Conservation (phyloP, 2,113 vertebrate genomes). For the Bambusicola thoracicus region DNA sequence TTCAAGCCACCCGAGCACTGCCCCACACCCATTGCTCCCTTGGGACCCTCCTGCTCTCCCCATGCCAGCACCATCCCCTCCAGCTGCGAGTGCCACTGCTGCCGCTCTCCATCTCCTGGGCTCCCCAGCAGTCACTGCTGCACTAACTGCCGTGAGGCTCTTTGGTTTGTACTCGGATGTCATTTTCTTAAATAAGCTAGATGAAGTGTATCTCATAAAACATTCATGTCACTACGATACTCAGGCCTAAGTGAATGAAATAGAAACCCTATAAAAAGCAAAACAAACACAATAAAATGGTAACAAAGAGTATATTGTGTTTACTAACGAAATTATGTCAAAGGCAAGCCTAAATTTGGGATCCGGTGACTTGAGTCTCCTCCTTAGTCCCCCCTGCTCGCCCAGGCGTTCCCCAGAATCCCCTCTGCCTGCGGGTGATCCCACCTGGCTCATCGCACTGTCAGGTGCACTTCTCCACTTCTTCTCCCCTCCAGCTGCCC, state of each 20-base stretch:
- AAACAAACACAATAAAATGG: constrained; percentile 34
- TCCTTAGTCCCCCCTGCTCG: not conserved
- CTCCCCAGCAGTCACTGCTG: not conserved
- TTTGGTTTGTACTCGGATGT: not conserved
- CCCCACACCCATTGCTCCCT: fast-evolving
- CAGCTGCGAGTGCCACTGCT: not conserved
- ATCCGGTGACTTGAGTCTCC: not conserved
- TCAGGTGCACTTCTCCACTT: not conserved
- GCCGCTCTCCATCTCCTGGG: not conserved
- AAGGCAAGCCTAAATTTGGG: not conserved
- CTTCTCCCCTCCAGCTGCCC: fast-evolving
- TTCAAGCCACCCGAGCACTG: fast-evolving
- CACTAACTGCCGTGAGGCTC: not conserved
- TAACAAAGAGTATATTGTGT: not conserved
- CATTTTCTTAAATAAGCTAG: not conserved
- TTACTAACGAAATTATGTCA: not conserved
- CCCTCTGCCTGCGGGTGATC: not conserved
- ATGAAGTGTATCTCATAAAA: constrained; percentile 7
- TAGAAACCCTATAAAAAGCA: not conserved
- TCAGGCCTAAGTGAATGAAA: constrained; percentile 33
- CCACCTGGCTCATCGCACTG: fast-evolving
- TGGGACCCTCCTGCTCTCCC: fast-evolving
- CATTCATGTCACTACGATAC: not conserved
- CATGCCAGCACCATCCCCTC: fast-evolving
- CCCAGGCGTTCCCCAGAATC: not conserved